Base-by-base conservation (phyloP, 2,888 invertebrate species). In the Petrolisthes manimaculis region DNA sequence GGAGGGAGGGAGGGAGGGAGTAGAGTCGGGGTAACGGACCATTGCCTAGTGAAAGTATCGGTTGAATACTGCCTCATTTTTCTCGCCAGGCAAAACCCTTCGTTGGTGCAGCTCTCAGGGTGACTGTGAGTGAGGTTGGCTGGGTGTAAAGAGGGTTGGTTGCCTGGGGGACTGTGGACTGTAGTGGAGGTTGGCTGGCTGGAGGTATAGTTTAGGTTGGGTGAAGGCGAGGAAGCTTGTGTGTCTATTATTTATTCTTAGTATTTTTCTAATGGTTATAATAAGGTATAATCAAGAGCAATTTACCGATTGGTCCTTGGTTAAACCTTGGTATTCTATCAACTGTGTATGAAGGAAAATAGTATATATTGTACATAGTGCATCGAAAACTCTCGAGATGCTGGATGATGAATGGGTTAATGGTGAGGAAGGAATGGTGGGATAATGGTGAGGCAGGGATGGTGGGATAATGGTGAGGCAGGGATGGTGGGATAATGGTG, bases 351-450 rank as follows among this genome's bases (percentile, higher is more conserved):
- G 37, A 37, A 37, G 37, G 37, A 37, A 37, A 37, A 37, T 37
- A 37, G 37, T 37, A 2, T 37, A 37, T 37, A 37, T 0, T 37
- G 37, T 37, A 37, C 2, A 37, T 37, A 37, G 37, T 37, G 37
- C 37, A 37, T 37, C 37, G 37, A 37, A 37, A 37, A 37, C 37
- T 37, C 37, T 37, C 37, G 37, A 37, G 37, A 37, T 37, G 37
- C 37, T 37, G 37, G 37, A 37, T 37, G 37, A 37, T 37, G 67
- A 75, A n/a, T n/a, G n/a, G n/a, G n/a, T n/a, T n/a, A n/a, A n/a
- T 53, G 77, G 55, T 55, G 79, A 79, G 79, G 79, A 54, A 55
- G 55, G 55, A 55, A n/a, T 24, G 79, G 12, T 61, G 61, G 12
- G 69, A 24, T 61, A 24, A 5, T 14, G 80, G 54, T 8, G n/a